Conservation (phyloP, 2,888 invertebrate genomes). For the Hermaeophaga mercurialis region DNA sequence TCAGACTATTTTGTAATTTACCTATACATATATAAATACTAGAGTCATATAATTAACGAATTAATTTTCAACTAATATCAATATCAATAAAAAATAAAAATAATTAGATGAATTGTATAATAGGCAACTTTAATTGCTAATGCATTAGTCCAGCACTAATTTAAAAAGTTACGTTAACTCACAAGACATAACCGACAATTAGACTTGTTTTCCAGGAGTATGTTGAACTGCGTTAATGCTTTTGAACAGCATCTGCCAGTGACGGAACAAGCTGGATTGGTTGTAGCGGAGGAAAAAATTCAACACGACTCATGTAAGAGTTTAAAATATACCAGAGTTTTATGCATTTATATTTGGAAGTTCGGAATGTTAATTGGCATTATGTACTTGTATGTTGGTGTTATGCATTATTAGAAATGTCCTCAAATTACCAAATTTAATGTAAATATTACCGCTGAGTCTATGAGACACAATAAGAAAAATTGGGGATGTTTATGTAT, state of each 20-base stretch:
- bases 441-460: no score
- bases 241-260: slow-evolving; percentile 86
- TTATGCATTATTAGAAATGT: no score
- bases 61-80: no score
- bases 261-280: slow-evolving; percentile 77
- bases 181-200: slow-evolving; percentile 21
- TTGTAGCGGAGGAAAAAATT: slow-evolving; percentile 78
- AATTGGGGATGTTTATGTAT: no score
- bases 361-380: slow-evolving; percentile 6
- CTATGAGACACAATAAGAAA: no score
- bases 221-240: slow-evolving; percentile 94
- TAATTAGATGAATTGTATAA: no score
- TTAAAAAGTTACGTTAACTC: slow-evolving; percentile 4
- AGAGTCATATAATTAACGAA: no score
- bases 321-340: slow-evolving; percentile 12
- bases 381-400: background rate
- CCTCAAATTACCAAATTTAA: no score
- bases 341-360: slow-evolving; percentile 1
- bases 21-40: no score
- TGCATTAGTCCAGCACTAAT: background rate
- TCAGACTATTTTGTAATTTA: no score
- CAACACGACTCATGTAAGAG: slow-evolving; percentile 81
- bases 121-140: no score
- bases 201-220: slow-evolving; percentile 74
- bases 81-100: no score